Evolutionary conservation across 2,888 invertebrate species (phyloP), one percentile per base, ranked within the genome.

Genomic region (Ecliptopera silaceata): DNA sequence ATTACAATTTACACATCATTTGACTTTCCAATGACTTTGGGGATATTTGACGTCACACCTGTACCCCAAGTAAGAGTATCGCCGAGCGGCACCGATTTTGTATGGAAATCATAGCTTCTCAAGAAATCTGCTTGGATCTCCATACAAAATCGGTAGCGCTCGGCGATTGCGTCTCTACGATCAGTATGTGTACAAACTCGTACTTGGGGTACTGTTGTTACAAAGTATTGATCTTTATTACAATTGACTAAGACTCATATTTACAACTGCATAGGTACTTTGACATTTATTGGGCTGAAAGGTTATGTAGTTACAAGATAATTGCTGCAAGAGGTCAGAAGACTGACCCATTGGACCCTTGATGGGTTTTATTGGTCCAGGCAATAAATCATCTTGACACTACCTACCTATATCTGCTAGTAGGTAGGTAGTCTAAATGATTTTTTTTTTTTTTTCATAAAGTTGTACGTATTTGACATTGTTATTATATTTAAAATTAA

Each of bases 241-340:
- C 49, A 13, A 42, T 4, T 42, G 17, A 11, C 36, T 63, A 58
- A 34, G 38, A 53, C 48, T 51, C 32, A 52, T 44, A 43, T 39
- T 48, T 4, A 8, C 22, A 10, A 11, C n/a, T n/a, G 11, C 53
- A n/a, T 12, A 43, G 50, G 45, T 49, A 56, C 52, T 62, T 62
- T 63, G 63, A 61, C 63, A 69, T 68, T 66, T n/a, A n/a, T n/a
- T 64, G 50, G 42, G 54, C 48, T 61, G 56, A 67, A 68, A 68
- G 69, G 69, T 69, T 61, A 63, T 46, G 65, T 64, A 62, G 68
- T 64, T 61, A 63, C 59, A 50, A 58, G 65, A 60, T 65, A 65
- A 63, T 68, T 61, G 65, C 59, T 39, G 57, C 59, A 62, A 50
- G 54, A 64, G 61, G 61, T 64, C 61, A 57, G 58, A 59, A 63